Base-by-base conservation (phyloP, 2,888 invertebrate genomes). In the Tetramorium bicarinatum region DNA sequence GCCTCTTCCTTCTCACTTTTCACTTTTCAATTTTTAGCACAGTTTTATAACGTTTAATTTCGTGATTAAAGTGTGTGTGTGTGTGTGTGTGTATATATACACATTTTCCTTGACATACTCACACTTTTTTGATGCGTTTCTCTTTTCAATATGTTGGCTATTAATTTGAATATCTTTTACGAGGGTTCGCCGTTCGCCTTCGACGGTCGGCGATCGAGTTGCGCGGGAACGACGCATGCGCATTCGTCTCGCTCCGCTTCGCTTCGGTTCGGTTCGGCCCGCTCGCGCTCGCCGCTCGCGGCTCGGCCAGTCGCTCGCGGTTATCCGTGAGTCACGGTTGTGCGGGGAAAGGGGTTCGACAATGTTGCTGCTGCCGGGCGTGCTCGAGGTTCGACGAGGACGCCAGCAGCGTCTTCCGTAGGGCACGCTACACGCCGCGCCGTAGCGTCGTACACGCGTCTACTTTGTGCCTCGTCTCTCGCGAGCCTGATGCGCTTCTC, bases 401-500 rank as follows among this genome's bases (percentile, higher is more conserved):
- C 85, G 85, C 89, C 80, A 74, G 72, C 82, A 74, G 72, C 82
- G 82, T 25, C 15, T 54, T 21, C 47, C 82, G 83, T 83, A 67
- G 41, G 54, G 38, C 34, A 47, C 64, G 41, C 64, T 25, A 25
- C 85, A 83, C 86, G 62, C 13, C 84, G 87, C 52, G 67, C 2
- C 59, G 59, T 61, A 21, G 34, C 80, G 34, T 56, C n/a, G 59
- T 44, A 34, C 29, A 34, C 29, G 41, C 41, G 41, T 41, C 41
- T 18, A 9, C 47, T 18, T 6, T 2, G 21, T 8, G 54, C 54
- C 15, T 9, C 44, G 41, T 2, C 25, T 25, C n/a, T n/a, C n/a
- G n/a, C 29, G 44, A 87, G 89, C 88, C 92, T 90, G 71, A 92
- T 93, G 92, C 92, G 90, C 90, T 88, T 87, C 85, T 85, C 66